Base-by-base conservation (phyloP, 2,113 vertebrate species). In the Corynorhinus townsendii region DNA sequence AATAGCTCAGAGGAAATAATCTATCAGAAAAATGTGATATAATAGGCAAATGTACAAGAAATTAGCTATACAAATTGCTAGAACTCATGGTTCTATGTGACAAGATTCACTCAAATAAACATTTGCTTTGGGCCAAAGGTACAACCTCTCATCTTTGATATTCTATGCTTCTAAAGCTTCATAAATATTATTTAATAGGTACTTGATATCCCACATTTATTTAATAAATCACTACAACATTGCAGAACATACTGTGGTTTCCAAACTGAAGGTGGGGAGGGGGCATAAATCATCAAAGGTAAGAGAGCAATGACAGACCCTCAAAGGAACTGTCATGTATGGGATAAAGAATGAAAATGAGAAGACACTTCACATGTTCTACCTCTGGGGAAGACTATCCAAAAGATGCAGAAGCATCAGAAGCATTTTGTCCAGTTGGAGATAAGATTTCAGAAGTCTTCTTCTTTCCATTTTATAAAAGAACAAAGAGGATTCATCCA, bases 391-490 rank as follows among this genome's bases (percentile, higher is more conserved):
- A 97, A 99, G 93, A 98, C 99, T 12, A 98, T 80, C 99, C 98
- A 97, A 99, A 97, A 47, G 97, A 99, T 93, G 98, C 97, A 97
- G 99, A 98, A 38, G 98, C 99, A 85, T 99, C 98, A 22, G 98
- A 98, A 76, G 98, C 99, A 97, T 98, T 99, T 97, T 98, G 98
- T 64, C 99, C 94, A 10, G 98, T 99, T 95, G 99, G 98, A 94
- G 98, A 98, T 66, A 99, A 91, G 0, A 98, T 99, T 98, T 99
- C 99, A 93, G 99, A 99, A 16, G 99, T 99, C 97, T 97, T 99
- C 98, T 97, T 98, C 40, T 98, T 97, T 26, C 98, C 98, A 33
- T 17, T 54, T 89, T 89, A 77, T 64, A 62, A 82, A 40, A 66
- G 47, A 72, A 73, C 35, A 26, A 28, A 89, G 22, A 85, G 12